These are phyloP conservation scores for Halictus ligatus DNA, from an alignment of 2,888 invertebrate genomes.

Conservation along the genomic window DNA sequence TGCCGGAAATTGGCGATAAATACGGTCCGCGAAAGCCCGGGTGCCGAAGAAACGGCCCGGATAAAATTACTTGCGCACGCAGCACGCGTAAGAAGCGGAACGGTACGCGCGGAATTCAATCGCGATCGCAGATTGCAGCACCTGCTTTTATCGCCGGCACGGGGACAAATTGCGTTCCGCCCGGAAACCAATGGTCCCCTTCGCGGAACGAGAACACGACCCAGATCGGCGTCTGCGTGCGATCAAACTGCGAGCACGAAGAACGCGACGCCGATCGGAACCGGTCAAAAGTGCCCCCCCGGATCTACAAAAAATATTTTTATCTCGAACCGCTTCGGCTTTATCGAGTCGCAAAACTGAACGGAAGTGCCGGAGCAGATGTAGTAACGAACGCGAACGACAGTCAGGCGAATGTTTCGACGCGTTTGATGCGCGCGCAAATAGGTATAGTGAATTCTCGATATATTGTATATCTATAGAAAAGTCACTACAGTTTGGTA, in stretches of 20 bases:
- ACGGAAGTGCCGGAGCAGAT: neutral
- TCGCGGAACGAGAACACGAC: neutral
- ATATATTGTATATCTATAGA: too few relatives aligned
- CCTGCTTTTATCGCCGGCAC: constrained; percentile 35
- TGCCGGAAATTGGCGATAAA: constrained; percentile 35
- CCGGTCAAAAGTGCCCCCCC: neutral
- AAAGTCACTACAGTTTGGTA: too few relatives aligned
- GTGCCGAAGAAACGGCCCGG: constrained; percentile 20
- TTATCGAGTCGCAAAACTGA: neutral
- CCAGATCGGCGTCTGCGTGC: neutral
- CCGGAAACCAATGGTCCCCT: constrained; percentile 27
- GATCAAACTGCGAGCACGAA: neutral
- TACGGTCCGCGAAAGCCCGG: neutral
- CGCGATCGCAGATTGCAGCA: constrained; percentile 37
- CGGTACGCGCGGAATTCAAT: constrained; percentile 34
- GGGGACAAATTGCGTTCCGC: constrained; percentile 31
- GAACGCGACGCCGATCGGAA: neutral
- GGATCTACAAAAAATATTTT: neutral
- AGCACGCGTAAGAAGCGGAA: constrained; percentile 24
- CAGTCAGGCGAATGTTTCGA: too few relatives aligned
- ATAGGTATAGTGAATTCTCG: too few relatives aligned
- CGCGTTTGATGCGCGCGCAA: too few relatives aligned
- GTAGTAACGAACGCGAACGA: neutral
- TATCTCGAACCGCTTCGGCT: neutral
- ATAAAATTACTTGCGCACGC: constrained; percentile 24